These are phyloP conservation scores for Mobula birostris DNA, from an alignment of 2,113 vertebrate genomes.

Conservation along the genomic window DNA sequence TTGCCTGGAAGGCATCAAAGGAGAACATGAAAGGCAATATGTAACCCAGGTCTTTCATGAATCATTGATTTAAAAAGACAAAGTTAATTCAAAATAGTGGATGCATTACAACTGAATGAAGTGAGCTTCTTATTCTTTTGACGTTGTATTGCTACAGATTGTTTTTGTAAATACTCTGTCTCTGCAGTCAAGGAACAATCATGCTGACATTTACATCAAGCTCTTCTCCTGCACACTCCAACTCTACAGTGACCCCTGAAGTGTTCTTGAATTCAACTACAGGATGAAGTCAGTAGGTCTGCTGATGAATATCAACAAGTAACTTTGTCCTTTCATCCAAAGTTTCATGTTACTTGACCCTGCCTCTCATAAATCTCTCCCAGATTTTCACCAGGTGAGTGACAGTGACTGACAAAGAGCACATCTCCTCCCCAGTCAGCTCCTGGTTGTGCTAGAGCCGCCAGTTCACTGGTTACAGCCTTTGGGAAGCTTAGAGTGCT, in stretches of 20 bases:
- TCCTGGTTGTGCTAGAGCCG: neutral
- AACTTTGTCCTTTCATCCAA: neutral
- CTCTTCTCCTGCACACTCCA: neutral
- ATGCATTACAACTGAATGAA: neutral
- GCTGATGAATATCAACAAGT: neutral
- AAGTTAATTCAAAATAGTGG: neutral
- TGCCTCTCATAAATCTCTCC: slow-evolving; percentile 15
- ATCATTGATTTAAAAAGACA: neutral
- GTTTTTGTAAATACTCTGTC: neutral
- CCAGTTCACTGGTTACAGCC: neutral
- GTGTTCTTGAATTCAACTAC: neutral
- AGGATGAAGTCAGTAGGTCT: neutral
- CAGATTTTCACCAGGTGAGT: neutral
- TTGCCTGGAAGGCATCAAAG: too few relatives aligned
- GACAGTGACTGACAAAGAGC: neutral
- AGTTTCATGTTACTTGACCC: neutral
- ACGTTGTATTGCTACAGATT: neutral
- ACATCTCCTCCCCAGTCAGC: neutral
- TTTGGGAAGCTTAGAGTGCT: neutral
- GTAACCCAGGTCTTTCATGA: too few relatives aligned
- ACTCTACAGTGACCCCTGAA: slow-evolving; percentile 8
- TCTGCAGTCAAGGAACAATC: neutral
- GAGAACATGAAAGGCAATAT: too few relatives aligned
- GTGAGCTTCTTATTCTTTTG: neutral
- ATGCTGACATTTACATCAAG: neutral